phyloP scores from a whole-genome alignment of 1,140 invertebrate species.

The Diprion similis region DNA sequence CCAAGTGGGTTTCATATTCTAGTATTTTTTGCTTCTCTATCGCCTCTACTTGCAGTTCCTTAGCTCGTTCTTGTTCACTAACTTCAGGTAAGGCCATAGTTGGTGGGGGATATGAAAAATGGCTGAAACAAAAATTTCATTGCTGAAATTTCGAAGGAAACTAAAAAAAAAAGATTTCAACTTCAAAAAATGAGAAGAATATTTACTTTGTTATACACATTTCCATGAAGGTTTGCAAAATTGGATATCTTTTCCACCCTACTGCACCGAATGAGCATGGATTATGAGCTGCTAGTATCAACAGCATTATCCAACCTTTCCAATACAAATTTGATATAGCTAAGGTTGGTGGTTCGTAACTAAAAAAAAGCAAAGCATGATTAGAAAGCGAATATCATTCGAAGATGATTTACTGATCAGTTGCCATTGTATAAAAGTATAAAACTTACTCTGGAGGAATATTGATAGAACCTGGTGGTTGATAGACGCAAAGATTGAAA shows the following conservation, averaged over 20 bases:
- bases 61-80: slow-evolving; percentile 67
- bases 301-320: slow-evolving; percentile 92
- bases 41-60: slow-evolving; percentile 73
- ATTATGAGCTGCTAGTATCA: slow-evolving; percentile 92
- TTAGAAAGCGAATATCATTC: slow-evolving; percentile 17
- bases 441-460: slow-evolving; percentile 75
- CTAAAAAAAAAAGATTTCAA: not conserved
- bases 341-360: slow-evolving; percentile 85
- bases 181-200: slow-evolving; percentile 20
- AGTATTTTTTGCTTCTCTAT: slow-evolving; percentile 85
- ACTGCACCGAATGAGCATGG: slow-evolving; percentile 83
- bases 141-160: slow-evolving; percentile 11
- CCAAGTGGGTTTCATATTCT: slow-evolving; percentile 92
- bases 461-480: slow-evolving; percentile 91
- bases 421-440: slow-evolving; percentile 11
- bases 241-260: slow-evolving; percentile 93
- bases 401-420: slow-evolving; percentile 10
- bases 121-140: slow-evolving; percentile 50
- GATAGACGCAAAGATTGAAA: slow-evolving; percentile 90
- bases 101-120: slow-evolving; percentile 81
- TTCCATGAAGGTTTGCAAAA: slow-evolving; percentile 90
- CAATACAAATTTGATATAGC: slow-evolving; percentile 93
- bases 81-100: slow-evolving; percentile 68
- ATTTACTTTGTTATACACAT: slow-evolving; percentile 94
- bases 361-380: slow-evolving; percentile 44